Base-by-base conservation (phyloP, 2,797 vertebrate species). In the Ciconia nigra region DNA sequence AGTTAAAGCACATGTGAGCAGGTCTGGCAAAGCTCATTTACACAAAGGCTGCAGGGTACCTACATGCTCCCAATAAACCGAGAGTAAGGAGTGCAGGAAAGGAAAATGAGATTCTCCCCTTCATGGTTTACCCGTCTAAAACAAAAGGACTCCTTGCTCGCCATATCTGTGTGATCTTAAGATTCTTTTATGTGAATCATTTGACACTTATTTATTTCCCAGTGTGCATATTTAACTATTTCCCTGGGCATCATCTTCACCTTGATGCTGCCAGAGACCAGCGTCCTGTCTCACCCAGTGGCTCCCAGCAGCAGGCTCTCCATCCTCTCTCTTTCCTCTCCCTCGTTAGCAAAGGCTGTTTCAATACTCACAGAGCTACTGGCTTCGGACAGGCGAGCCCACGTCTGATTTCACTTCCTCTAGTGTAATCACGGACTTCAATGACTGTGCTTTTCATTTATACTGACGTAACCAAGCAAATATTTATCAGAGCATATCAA, bases 401-500 rank as follows among this genome's bases (percentile, higher is more conserved):
- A 79, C 2, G 28, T 62, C 84, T 29, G 67, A 86, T 72, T 85
- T 89, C 82, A 72, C 76, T 93, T 95, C 72, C 79, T 73, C 35
- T 24, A 65, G 79, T 3, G 16, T 39, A 76, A 76, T 76, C 91
- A 16, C 2, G 8, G 65, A 69, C 72, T 83, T 81, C 79, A 62
- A 72, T 70, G 65, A 72, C 54, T 26, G 29, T 59, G 69, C 84
- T 93, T 86, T 91, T 76, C 73, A 69, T 87, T 94, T 84, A 82
- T 49, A 83, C 72, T 82, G 85, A 95, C 7, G 20, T 76, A 91
- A 93, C 79, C 79, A 58, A 82, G 83, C 70, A 96, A 96, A 73
- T 93, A 90, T 96, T 95, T 95, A 95, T 87, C 55, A 65, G 73
- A 84, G 66, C 89, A 52, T 77, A 93, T 85, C 83, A 92, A 94